A percentile compares a stretch with the other conserved stretches of the same genome.
phyloP scores from a whole-genome alignment of 2,888 invertebrate species.

The Merodon equestris region DNA sequence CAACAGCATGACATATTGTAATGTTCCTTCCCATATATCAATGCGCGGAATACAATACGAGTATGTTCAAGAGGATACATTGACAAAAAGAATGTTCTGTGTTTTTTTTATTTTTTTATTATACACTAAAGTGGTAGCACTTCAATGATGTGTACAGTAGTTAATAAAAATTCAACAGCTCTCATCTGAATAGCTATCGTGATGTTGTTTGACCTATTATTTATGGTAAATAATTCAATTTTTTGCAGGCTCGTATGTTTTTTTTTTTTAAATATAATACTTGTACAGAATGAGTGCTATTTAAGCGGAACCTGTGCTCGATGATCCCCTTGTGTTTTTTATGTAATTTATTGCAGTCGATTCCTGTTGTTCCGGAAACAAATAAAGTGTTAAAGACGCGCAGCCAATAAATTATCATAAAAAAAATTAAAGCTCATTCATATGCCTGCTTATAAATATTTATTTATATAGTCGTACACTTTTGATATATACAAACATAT shows the following conservation, averaged over 20 bases:
- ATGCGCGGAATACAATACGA: slow-evolving; percentile 14
- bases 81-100: slow-evolving; percentile 55
- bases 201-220: slow-evolving; percentile 65
- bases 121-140: slow-evolving; percentile 53
- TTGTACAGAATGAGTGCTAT: slow-evolving; percentile 21
- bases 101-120: slow-evolving; percentile 46
- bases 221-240: slow-evolving; percentile 64
- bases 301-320: slow-evolving; percentile 37
- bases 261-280: background rate
- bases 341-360: slow-evolving; percentile 55
- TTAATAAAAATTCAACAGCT: slow-evolving; percentile 69
- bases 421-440: too few relatives aligned
- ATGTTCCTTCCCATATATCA: slow-evolving; percentile 46
- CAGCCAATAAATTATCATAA: too few relatives aligned
- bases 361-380: slow-evolving; percentile 42
- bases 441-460: too few relatives aligned
- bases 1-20: slow-evolving; percentile 50
- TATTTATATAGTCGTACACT: too few relatives aligned
- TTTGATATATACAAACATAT: too few relatives aligned
- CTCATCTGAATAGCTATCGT: slow-evolving; percentile 66
- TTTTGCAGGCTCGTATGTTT: slow-evolving; percentile 10
- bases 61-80: slow-evolving; percentile 28
- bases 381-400: background rate
- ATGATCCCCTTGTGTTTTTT: slow-evolving; percentile 38
- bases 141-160: slow-evolving; percentile 66